These are phyloP conservation scores for Drosophila eugracilis DNA, from an alignment of 1,140 invertebrate genomes.

Conservation along the genomic window DNA sequence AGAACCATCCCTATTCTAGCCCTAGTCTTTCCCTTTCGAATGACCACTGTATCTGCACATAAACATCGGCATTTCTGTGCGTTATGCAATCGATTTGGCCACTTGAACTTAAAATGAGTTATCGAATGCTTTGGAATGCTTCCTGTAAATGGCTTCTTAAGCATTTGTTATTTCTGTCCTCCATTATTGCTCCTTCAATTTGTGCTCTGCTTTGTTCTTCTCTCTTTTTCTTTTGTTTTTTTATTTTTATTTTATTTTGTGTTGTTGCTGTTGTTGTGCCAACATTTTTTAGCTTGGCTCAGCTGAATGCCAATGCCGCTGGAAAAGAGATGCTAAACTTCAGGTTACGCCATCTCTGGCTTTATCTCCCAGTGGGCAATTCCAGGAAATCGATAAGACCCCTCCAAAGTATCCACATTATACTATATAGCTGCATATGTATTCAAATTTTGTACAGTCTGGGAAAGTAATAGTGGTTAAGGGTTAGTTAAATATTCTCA, in stretches of 20 bases:
- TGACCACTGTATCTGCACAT: constrained; percentile 12
- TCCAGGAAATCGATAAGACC: constrained; percentile 39
- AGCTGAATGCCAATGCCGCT: constrained; percentile 42
- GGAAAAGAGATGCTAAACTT: constrained; percentile 40
- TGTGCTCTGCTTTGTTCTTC: constrained; percentile 3
- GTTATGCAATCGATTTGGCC: constrained; percentile 49
- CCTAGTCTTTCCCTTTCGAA: no score
- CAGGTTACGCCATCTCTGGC: constrained; percentile 16
- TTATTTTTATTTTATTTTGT: constrained; percentile 26
- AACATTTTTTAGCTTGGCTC: constrained; percentile 39
- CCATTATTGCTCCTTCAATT: constrained; percentile 21
- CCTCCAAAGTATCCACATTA: constrained; percentile 26
- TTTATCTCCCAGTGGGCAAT: constrained; percentile 19
- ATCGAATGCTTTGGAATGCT: constrained; percentile 38
- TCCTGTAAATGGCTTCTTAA: constrained; percentile 30
- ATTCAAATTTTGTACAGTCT: not conserved
- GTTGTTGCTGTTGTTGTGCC: constrained; percentile 21
- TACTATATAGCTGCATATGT: constrained; percentile 13
- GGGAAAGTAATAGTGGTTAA: not conserved
- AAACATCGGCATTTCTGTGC: constrained; percentile 3
- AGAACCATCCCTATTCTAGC: no score
- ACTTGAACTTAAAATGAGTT: constrained; percentile 46
- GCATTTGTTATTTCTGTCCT: not conserved
- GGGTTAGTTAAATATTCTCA: no score
- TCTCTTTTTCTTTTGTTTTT: constrained; percentile 9